These are phyloP conservation scores for Gymnocephalus cernua DNA, from an alignment of 2,113 vertebrate genomes.

Conservation along the genomic window DNA sequence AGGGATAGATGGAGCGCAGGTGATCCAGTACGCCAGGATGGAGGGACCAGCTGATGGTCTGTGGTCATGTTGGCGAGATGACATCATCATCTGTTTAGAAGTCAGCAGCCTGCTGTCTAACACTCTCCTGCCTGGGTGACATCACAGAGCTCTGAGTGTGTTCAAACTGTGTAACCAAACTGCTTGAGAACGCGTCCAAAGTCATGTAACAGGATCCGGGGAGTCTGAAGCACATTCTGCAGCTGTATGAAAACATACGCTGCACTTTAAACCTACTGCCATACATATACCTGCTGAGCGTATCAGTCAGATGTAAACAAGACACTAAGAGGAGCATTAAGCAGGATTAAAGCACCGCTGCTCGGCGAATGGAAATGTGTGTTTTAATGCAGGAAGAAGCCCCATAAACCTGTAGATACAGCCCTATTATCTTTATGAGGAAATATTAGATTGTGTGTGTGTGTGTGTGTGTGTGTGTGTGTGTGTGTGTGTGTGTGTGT, in stretches of 20 bases:
- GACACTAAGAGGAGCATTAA: conserved; percentile 44
- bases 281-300: conserved; percentile 52
- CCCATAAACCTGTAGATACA: conserved; percentile 57
- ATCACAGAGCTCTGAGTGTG: conserved; percentile 22
- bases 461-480: conserved; percentile 48
- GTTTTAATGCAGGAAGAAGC: conserved; percentile 31
- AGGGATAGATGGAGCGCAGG: neutral
- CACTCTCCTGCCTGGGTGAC: neutral
- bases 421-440: conserved; percentile 73
- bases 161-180: conserved; percentile 42
- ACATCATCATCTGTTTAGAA: conserved; percentile 58
- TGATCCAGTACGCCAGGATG: neutral
- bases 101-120: neutral
- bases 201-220: conserved; percentile 46
- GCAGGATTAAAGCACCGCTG: conserved; percentile 60
- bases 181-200: neutral
- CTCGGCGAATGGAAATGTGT: conserved; percentile 6
- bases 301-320: conserved; percentile 59
- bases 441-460: conserved; percentile 68
- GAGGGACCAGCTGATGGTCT: conserved; percentile 9
- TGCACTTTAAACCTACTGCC: conserved; percentile 48
- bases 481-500: conserved; percentile 54
- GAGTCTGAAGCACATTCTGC: conserved; percentile 49
- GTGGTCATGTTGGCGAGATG: conserved; percentile 22
- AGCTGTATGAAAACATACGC: conserved; percentile 39